Percentiles rank a stretch among this genome's conserved stretches.
Conservation (phyloP, 2,888 invertebrate species). For the Tinea semifulvella region DNA sequence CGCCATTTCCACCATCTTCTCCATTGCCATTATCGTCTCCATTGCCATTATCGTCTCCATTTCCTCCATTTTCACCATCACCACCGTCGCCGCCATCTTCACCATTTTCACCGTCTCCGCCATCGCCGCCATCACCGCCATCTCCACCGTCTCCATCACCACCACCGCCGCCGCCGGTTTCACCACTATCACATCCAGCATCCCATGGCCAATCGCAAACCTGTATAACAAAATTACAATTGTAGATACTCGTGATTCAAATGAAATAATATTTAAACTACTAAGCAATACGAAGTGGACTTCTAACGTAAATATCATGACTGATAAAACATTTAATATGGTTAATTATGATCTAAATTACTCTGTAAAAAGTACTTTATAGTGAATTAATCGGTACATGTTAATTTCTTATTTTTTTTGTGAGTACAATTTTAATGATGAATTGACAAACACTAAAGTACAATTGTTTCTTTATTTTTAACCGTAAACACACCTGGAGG, state of each 20-base stretch:
- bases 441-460: neutral
- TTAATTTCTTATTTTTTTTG: neutral
- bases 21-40: conserved; percentile 16
- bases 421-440: neutral
- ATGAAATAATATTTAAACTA: too few species aligned
- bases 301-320: too few species aligned
- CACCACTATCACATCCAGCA: conserved; percentile 1
- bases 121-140: conserved; percentile 14
- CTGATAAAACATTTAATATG: too few species aligned
- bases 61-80: conserved; percentile 15
- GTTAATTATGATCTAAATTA: too few species aligned
- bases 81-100: conserved; percentile 15
- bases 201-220: conserved; percentile 11
- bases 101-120: conserved; percentile 13
- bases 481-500: conserved; percentile 22
- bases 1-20: conserved; percentile 15
- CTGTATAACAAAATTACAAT: conserved; percentile 6
- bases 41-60: conserved; percentile 15
- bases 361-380: too few species aligned
- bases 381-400: neutral
- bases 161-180: conserved; percentile 8
- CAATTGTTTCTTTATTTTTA: too few species aligned
- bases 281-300: too few species aligned
- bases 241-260: too few species aligned
- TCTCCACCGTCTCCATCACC: conserved; percentile 13